Conservation (phyloP, 2,888 invertebrate genomes). For the Timandra comae region DNA sequence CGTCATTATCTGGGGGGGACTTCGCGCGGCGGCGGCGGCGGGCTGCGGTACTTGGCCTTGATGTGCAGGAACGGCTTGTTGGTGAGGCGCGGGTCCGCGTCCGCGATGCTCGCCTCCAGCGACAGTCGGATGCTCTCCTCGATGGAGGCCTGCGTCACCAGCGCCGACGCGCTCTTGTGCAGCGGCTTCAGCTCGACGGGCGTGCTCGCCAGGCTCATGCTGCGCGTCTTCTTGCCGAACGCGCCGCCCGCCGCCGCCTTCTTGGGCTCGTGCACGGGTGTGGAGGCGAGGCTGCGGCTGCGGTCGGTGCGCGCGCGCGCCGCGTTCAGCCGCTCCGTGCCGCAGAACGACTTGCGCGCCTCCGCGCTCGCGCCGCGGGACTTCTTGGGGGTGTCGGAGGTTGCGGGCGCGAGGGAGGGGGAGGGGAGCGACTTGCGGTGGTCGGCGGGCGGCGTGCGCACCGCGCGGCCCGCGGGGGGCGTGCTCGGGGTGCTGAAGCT, state of each 20-base stretch:
- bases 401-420: conserved; percentile 26
- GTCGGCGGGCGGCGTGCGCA: conserved; percentile 48
- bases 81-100: conserved; percentile 43
- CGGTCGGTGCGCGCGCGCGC: conserved; percentile 37
- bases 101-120: conserved; percentile 57
- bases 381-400: conserved; percentile 54
- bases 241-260: conserved; percentile 33
- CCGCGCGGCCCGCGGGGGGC: conserved; percentile 42
- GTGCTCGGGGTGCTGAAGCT: conserved; percentile 57
- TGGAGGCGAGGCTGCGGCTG: conserved; percentile 63
- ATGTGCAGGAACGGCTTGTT: conserved; percentile 81
- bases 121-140: conserved; percentile 67
- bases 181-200: conserved; percentile 42
- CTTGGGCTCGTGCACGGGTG: conserved; percentile 48
- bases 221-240: conserved; percentile 52
- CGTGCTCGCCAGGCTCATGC: conserved; percentile 55
- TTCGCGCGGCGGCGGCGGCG: conserved; percentile 79
- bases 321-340: conserved; percentile 47
- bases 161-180: conserved; percentile 43
- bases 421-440: conserved; percentile 48
- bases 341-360: conserved; percentile 44
- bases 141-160: conserved; percentile 65
- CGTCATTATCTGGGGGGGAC: conserved; percentile 75
- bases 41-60: conserved; percentile 84
- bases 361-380: conserved; percentile 64